phyloP scores from a whole-genome alignment of 2,797 vertebrate genomes.

The Taeniopygia guttata region DNA sequence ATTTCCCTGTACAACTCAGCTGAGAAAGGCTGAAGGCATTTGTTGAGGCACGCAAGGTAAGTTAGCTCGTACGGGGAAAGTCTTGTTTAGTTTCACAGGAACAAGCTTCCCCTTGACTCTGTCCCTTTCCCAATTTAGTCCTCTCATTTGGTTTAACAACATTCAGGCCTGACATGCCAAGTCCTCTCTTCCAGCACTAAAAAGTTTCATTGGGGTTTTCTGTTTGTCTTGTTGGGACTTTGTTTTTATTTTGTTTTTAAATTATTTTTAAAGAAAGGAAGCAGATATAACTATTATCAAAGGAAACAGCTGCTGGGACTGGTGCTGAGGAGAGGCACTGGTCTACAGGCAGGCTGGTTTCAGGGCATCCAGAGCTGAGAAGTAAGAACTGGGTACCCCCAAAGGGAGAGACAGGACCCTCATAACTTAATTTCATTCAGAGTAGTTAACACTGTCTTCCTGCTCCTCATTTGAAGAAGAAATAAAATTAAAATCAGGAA shows the following conservation, averaged over 20 bases:
- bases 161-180: not conserved
- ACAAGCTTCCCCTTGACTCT: not conserved
- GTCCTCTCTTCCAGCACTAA: not conserved
- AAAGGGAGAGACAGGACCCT: not conserved
- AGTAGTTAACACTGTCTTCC: not conserved
- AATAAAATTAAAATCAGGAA: not conserved
- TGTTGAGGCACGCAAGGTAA: not conserved
- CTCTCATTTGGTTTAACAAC: not conserved
- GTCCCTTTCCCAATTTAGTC: not conserved
- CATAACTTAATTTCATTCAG: not conserved
- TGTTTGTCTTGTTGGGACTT: not conserved
- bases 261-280: not conserved
- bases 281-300: not conserved
- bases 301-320: not conserved
- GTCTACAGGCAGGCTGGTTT: not conserved
- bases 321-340: not conserved
- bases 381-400: not conserved
- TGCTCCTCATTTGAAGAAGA: not conserved
- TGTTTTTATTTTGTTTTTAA: not conserved
- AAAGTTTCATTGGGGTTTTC: not conserved
- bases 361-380: not conserved
- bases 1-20: not conserved
- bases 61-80: not conserved
- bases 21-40: not conserved
- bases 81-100: not conserved